A percentile compares a stretch with the other conserved stretches of the same genome.
Evolutionary conservation across 2,113 vertebrate genomes (phyloP).

Genomic region (Morone saxatilis): DNA sequence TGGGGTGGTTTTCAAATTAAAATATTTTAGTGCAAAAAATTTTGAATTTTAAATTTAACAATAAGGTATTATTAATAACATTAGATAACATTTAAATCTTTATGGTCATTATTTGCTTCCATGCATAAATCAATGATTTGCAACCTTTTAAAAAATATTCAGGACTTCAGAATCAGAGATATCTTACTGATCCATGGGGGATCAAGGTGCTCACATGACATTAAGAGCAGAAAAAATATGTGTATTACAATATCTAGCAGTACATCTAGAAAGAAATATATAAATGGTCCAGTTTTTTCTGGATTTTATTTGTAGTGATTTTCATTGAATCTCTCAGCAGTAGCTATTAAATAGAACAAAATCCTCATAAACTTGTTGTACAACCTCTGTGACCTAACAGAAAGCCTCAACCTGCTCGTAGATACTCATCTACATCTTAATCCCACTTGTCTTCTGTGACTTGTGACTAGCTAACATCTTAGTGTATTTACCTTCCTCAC

Average conservation of each 20-base stretch:
- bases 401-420: conserved; percentile 25
- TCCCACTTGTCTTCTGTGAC: conserved; percentile 33
- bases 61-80: not conserved
- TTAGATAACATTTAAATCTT: not conserved
- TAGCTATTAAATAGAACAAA: not conserved
- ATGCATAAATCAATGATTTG: not conserved
- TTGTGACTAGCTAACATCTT: conserved; percentile 36
- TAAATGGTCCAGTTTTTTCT: not conserved
- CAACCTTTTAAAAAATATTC: too few relatives aligned
- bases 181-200: too few relatives aligned
- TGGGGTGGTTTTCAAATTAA: not conserved
- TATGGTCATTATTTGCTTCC: not conserved
- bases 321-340: not conserved
- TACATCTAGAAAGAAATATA: too few relatives aligned
- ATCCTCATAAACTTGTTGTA: conserved; percentile 1
- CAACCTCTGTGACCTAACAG: conserved; percentile 1
- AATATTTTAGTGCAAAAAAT: not conserved
- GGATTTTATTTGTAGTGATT: not conserved
- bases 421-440: conserved; percentile 30
- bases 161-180: not conserved
- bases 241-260: too few relatives aligned
- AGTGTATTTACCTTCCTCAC: conserved; percentile 64
- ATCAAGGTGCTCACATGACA: too few relatives aligned
- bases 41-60: not conserved
- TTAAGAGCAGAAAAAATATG: too few relatives aligned